phyloP scores from a whole-genome alignment of 2,113 vertebrate genomes.

The Miniopterus natalensis region DNA sequence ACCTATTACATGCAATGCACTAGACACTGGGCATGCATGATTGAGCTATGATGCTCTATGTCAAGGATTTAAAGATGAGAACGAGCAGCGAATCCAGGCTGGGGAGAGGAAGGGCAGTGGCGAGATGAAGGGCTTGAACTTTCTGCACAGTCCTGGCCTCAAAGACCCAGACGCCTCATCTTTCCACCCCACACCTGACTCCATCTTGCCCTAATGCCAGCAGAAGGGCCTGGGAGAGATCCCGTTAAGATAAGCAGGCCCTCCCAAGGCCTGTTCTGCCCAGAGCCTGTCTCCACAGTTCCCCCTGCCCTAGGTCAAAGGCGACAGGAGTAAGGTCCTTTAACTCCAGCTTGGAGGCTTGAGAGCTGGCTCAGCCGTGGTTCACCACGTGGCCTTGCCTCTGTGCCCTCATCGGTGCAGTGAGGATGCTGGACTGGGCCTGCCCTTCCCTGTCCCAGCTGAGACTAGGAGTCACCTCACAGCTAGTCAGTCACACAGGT shows the following conservation, averaged over 20 bases:
- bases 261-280: not conserved
- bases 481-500: not conserved
- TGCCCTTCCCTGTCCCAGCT: not conserved
- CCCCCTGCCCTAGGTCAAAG: not conserved
- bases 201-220: not conserved
- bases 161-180: not conserved
- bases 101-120: rapidly evolving
- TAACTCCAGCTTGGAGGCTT: not conserved
- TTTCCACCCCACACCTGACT: not conserved
- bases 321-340: not conserved
- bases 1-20: not conserved
- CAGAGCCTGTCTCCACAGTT: not conserved
- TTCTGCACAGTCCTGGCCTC: not conserved
- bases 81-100: not conserved
- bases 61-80: not conserved
- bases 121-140: not conserved
- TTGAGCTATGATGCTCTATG: not conserved
- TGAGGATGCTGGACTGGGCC: rapidly evolving
- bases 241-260: not conserved
- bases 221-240: not conserved
- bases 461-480: not conserved
- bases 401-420: rapidly evolving
- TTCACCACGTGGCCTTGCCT: not conserved
- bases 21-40: not conserved
- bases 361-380: not conserved